Evolutionary conservation across 2,888 invertebrate genomes (phyloP).

Genomic region (Dicycla oo): DNA sequence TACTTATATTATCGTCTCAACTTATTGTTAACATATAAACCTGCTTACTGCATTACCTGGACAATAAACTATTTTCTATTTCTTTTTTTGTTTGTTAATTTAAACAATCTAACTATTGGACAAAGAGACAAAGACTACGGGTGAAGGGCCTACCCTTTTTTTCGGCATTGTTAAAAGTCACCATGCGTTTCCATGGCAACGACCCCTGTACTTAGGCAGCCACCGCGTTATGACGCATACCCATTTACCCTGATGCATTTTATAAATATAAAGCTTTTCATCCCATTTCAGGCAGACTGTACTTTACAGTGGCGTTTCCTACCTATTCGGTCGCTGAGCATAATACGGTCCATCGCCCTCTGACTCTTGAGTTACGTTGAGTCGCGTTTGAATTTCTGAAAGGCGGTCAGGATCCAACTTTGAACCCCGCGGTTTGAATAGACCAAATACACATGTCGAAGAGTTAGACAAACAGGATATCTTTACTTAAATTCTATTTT

Average conservation of each 20-base stretch:
- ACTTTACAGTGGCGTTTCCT: constrained; percentile 17
- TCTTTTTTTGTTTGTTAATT: background rate
- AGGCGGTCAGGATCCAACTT: constrained; percentile 50
- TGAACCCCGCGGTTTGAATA: constrained; percentile 31
- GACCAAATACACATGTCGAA: constrained; percentile 39
- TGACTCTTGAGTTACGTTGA: constrained; percentile 42
- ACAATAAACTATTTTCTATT: too few relatives aligned
- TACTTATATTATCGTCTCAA: too few relatives aligned
- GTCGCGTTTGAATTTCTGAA: constrained; percentile 38
- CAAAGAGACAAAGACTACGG: constrained; percentile 23
- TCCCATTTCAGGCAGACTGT: constrained; percentile 24
- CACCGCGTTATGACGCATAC: constrained; percentile 18
- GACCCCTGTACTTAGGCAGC: background rate
- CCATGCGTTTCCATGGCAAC: constrained; percentile 21
- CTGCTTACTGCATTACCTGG: too few relatives aligned
- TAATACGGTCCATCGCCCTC: constrained; percentile 33
- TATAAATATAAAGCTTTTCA: constrained; percentile 17
- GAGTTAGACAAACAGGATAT: constrained; percentile 26
- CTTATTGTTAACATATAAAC: too few relatives aligned
- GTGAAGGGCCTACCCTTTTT: background rate
- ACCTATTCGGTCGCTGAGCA: constrained; percentile 25
- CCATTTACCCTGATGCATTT: constrained; percentile 20
- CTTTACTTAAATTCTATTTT: constrained; percentile 22
- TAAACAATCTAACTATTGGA: background rate
- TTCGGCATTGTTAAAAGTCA: constrained; percentile 6